Percentiles rank a stretch among this genome's conserved stretches.
These are phyloP conservation scores for Melanostigma gelatinosum DNA, from an alignment of 2,113 vertebrate species.

Conservation along the genomic window DNA sequence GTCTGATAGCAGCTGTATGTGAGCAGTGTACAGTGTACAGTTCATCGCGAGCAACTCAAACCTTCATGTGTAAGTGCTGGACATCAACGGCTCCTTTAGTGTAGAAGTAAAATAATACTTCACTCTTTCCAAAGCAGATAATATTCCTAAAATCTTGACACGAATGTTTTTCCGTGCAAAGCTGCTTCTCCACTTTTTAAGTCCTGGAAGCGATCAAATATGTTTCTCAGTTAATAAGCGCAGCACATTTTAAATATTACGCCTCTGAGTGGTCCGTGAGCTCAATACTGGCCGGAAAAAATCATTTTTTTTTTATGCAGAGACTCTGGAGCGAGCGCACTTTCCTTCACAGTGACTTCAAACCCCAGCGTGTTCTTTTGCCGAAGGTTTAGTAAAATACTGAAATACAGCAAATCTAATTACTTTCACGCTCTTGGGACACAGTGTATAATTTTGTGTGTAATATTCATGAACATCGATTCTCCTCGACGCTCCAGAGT, in stretches of 20 bases:
- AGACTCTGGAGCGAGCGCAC: neutral
- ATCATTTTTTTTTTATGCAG: neutral
- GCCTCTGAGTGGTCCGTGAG: neutral
- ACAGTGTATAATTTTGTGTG: too few relatives aligned
- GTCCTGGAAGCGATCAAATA: constrained; percentile 6
- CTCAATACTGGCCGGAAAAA: constrained; percentile 14
- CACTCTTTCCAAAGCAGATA: neutral
- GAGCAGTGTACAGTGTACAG: constrained; percentile 19
- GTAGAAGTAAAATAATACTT: neutral
- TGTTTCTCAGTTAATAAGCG: neutral
- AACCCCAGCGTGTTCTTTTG: neutral
- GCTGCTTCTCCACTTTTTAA: neutral
- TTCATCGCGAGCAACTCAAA: neutral
- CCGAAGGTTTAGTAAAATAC: neutral
- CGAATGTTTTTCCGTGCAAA: constrained; percentile 1
- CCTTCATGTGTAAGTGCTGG: neutral
- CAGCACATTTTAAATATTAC: neutral
- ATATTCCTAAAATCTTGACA: neutral
- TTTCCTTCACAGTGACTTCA: constrained; percentile 25
- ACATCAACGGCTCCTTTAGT: constrained; percentile 12
- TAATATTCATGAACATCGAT: neutral
- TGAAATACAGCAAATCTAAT: neutral
- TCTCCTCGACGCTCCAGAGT: neutral
- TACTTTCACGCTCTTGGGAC: neutral
- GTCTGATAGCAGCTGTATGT: constrained; percentile 10